Conservation (phyloP, 2,888 invertebrate genomes). For the Synergus laeviventris region DNA sequence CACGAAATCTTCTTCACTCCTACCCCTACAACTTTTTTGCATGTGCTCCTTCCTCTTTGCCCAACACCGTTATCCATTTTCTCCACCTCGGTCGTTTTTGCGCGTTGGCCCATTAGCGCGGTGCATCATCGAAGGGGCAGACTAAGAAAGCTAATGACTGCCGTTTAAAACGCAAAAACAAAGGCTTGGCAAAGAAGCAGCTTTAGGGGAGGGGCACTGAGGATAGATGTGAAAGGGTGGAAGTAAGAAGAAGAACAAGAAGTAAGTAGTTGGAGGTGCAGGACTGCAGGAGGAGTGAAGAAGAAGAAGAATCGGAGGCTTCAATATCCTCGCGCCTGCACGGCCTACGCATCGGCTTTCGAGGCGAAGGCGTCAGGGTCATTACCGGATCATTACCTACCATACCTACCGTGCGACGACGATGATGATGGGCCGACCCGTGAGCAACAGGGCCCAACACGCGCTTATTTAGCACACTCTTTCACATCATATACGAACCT, state of each 20-base stretch:
- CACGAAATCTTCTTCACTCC: background rate
- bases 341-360: slow-evolving; percentile 56
- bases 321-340: slow-evolving; percentile 51
- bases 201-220: slow-evolving; percentile 16
- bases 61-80: slow-evolving; percentile 1
- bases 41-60: background rate
- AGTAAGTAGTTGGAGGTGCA: slow-evolving; percentile 42
- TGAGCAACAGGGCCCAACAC: slow-evolving; percentile 45
- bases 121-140: slow-evolving; percentile 47
- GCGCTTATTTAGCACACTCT: slow-evolving; percentile 28
- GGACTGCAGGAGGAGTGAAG: slow-evolving; percentile 45
- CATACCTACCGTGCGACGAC: slow-evolving; percentile 73
- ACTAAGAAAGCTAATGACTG: slow-evolving; percentile 69
- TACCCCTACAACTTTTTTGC: background rate
- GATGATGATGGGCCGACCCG: slow-evolving; percentile 57
- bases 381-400: slow-evolving; percentile 76
- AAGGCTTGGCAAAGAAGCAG: slow-evolving; percentile 52
- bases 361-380: slow-evolving; percentile 72
- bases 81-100: slow-evolving; percentile 22
- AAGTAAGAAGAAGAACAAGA: slow-evolving; percentile 52
- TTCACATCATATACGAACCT: slow-evolving; percentile 36
- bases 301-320: slow-evolving; percentile 51
- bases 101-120: slow-evolving; percentile 40
- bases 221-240: slow-evolving; percentile 40
- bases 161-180: slow-evolving; percentile 73